Evolutionary conservation across 2,888 invertebrate genomes (phyloP).

Genomic region (Rhamnusium bicolor): DNA sequence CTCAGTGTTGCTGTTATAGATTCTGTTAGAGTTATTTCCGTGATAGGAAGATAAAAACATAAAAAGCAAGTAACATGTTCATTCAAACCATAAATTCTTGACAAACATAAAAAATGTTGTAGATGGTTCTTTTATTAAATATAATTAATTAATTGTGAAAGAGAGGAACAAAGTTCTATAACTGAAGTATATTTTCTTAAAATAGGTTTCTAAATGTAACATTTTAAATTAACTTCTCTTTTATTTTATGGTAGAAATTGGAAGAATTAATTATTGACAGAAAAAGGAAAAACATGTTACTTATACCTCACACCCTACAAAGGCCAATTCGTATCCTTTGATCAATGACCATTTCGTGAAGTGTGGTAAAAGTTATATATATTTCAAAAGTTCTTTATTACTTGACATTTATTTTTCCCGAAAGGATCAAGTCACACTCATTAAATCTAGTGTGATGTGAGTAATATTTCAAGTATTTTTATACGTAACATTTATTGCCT

Average conservation of each 20-base stretch:
- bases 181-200: too few species aligned
- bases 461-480: neutral
- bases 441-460: neutral
- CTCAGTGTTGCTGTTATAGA: slow-evolving; percentile 22
- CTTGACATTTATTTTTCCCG: neutral
- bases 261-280: too few species aligned
- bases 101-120: too few species aligned
- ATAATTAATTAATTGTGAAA: too few species aligned
- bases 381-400: neutral
- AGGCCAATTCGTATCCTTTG: neutral
- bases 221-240: too few species aligned
- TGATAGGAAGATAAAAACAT: slow-evolving; percentile 19
- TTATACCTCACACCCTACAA: neutral
- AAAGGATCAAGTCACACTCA: neutral
- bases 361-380: neutral
- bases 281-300: neutral
- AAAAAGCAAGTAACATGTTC: neutral
- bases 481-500: too few species aligned
- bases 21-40: slow-evolving; percentile 26
- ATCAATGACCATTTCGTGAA: neutral
- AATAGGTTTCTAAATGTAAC: too few species aligned
- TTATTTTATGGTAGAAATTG: too few species aligned
- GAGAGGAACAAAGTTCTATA: too few species aligned
- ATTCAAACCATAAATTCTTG: neutral
- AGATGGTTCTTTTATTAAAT: too few species aligned